Base-by-base conservation (phyloP, 2,888 invertebrate genomes). In the Formica aserva region DNA sequence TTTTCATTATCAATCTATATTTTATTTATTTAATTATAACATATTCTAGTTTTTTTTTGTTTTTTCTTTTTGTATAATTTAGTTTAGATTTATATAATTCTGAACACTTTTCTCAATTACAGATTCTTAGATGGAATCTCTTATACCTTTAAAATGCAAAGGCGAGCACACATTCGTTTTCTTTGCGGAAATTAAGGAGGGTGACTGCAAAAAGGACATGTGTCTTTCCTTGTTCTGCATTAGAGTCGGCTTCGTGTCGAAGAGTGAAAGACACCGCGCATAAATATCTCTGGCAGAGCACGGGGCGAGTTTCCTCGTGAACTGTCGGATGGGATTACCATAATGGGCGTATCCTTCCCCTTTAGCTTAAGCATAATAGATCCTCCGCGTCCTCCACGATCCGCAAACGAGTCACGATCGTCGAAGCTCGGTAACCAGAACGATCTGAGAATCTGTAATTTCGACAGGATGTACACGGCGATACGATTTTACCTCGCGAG, bases 351-450 rank as follows among this genome's bases (percentile, higher is more conserved):
- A 81, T 86, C 82, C 85, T 74, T 83, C 86, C 87, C 85, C 83
- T 88, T 86, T 86, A 90, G 85, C 83, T 89, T 81, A 85, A 86
- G 87, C 89, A 91, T 91, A 91, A 91, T 89, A 89, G 88, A 87
- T 91, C 87, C 85, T 69, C 29, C 82, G 82, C 78, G 74, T 78
- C 57, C 75, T 29, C 66, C 74, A 41, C 74, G 85, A 86, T 86
- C 84, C 84, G 84, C 84, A 86, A 81, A 84, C 85, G 85, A 86
- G 85, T 86, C 85, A 86, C 85, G 85, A 86, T 48, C 66, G 69
- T 75, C 71, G 84, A 69, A 66, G 55, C 80, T 66, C 78, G 62
- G 74, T 60, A 69, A 82, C 76, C 41, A 74, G 71, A 84, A 86
- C 86, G 83, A 80, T 80, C 78, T 72, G 77, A 80, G 85, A 83